Base-by-base conservation (phyloP, 2,888 invertebrate genomes). In the Drosophila koepferae region DNA sequence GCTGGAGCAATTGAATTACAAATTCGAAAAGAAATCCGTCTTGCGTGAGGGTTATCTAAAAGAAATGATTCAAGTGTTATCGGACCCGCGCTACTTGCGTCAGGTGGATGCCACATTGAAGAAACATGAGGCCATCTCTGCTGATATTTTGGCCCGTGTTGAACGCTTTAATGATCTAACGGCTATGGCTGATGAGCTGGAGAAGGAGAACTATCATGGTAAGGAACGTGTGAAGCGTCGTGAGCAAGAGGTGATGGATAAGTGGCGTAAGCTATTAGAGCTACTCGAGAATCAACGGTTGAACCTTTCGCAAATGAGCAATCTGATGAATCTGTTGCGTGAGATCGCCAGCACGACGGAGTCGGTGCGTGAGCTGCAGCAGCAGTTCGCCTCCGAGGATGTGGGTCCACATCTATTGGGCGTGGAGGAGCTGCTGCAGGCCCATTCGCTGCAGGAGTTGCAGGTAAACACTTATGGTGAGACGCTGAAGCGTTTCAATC, bases 41-140 rank as follows among this genome's bases (percentile, higher is more conserved):
- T 95, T 99, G 56, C 95, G 99, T 60, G 98, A 99, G 89, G 97
- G 98, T 0, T 99, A 99, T 94, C 94, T 99, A 72, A 97, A 98
- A 93, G 99, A 99, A 94, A 99, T 99, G 99, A 98, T 97, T 81
- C 97, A 97, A 92, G 98, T 99, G 18, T 94, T 99, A 20, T 97
- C 97, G 0, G 98, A 98, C 94, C 97, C 98, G 1, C 95, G 98
- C 64, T 98, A 98, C 93, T 94, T 99, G 81, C 95, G 97, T 0
- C 98, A 99, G 92, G 98, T 99, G 0, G 99, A 99, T 92, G 99
- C 99, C 2, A 98, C 99, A 0, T 96, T 99, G 46, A 99, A 99
- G 94, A 99, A 99, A 91, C 99, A 99, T 92, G 99, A 99, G 93
- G 99, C 99, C 18, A 98, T 99, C 75, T 97, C 98, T 72, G 99